Evolutionary conservation across 2,113 vertebrate genomes (phyloP).

Genomic region (Onychostoma macrolepis): DNA sequence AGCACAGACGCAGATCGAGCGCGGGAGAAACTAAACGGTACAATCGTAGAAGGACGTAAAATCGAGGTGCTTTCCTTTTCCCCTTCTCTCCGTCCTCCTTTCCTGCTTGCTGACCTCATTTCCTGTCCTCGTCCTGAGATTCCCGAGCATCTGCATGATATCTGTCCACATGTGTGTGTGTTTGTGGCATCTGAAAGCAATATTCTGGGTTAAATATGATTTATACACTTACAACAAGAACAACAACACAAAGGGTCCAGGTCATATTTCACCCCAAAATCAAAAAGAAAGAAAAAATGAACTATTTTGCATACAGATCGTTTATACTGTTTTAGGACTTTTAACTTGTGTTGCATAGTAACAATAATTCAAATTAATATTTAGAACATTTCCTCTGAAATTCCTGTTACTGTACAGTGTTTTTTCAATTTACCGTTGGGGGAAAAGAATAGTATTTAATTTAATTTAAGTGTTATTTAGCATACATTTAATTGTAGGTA

Average conservation of each 20-base stretch:
- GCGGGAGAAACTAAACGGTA: slow-evolving; percentile 99
- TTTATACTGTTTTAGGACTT: too few species aligned
- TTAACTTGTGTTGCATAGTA: too few species aligned
- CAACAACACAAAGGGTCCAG: background rate
- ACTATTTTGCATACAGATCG: too few species aligned
- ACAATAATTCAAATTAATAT: too few species aligned
- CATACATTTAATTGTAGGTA: too few species aligned
- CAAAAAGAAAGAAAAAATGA: background rate
- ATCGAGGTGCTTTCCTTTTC: slow-evolving; percentile 89
- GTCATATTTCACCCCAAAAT: background rate
- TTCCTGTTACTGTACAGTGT: too few species aligned
- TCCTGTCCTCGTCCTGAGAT: slow-evolving; percentile 25
- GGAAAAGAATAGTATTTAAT: too few species aligned
- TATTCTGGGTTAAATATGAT: background rate
- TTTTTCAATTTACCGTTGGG: too few species aligned
- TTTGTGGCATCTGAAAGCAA: background rate
- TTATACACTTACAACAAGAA: background rate
- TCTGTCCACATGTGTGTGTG: slow-evolving; percentile 10
- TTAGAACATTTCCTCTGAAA: too few species aligned
- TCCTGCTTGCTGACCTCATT: slow-evolving; percentile 50
- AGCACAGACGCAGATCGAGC: slow-evolving; percentile 97
- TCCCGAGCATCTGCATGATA: slow-evolving; percentile 11
- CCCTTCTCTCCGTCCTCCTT: slow-evolving; percentile 16
- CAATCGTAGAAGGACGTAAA: slow-evolving; percentile 99
- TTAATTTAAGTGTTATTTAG: too few species aligned